These are phyloP conservation scores for Galago senegalensis DNA, from an alignment of 2,797 vertebrate genomes.

Conservation along the genomic window DNA sequence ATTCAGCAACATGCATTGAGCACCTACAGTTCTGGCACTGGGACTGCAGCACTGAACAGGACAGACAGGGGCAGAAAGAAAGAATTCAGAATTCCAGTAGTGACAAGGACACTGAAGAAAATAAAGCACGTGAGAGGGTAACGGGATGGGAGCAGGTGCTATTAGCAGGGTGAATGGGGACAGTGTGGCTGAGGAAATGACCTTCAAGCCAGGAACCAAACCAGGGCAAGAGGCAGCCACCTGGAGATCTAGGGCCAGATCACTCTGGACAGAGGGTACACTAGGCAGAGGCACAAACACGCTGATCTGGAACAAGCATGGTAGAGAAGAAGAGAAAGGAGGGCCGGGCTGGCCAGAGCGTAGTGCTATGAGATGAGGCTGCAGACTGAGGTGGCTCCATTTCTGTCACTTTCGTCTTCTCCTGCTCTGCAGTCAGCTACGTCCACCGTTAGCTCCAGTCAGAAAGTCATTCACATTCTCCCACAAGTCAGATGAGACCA, in stretches of 20 bases:
- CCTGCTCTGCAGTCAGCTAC: not conserved
- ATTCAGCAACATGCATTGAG: not conserved
- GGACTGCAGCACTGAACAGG: not conserved
- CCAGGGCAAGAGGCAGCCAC: not conserved
- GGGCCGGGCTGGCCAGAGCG: not conserved
- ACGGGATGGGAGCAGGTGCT: not conserved
- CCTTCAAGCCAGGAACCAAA: not conserved
- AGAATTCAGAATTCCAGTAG: not conserved
- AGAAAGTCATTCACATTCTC: not conserved
- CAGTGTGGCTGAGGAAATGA: not conserved
- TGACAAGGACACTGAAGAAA: not conserved
- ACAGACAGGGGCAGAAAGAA: not conserved
- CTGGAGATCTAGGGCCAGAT: not conserved
- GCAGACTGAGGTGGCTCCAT: not conserved
- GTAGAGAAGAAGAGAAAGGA: not conserved
- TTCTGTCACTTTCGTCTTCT: not conserved
- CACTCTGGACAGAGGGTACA: not conserved
- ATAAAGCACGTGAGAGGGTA: not conserved
- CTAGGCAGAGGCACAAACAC: not conserved
- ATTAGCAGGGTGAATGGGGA: not conserved
- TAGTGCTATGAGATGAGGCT: not conserved
- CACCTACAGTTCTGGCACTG: not conserved
- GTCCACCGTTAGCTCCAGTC: not conserved
- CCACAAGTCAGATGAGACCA: not conserved
- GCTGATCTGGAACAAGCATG: not conserved